Evolutionary conservation across 1,140 invertebrate genomes (phyloP).

Genomic region (Drosophila kepulauana): DNA sequence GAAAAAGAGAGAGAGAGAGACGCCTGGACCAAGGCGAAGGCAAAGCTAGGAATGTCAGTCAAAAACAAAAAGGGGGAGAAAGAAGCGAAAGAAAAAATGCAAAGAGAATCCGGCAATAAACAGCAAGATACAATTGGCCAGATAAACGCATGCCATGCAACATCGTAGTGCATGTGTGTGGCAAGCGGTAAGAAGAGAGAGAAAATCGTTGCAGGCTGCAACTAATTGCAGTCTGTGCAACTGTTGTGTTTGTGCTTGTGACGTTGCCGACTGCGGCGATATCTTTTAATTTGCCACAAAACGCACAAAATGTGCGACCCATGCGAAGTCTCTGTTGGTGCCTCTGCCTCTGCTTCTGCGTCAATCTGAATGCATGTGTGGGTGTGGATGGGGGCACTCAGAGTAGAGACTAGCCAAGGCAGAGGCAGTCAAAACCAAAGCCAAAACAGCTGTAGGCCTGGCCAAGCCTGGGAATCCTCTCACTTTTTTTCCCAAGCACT

Average conservation of each 20-base stretch:
- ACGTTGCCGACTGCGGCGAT: slow-evolving; percentile 44
- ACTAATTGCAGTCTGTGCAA: slow-evolving; percentile 68
- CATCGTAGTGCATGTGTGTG: not conserved
- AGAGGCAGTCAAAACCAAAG: slow-evolving; percentile 17
- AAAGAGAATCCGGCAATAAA: slow-evolving; percentile 14
- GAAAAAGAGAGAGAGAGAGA: too few relatives aligned
- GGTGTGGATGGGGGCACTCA: slow-evolving; percentile 45
- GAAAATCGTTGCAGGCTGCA: slow-evolving; percentile 17
- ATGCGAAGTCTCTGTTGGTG: not conserved
- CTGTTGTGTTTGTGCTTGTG: slow-evolving; percentile 29
- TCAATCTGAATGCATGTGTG: slow-evolving; percentile 36
- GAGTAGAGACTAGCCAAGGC: too few relatives aligned
- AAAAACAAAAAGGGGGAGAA: not conserved
- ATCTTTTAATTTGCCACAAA: slow-evolving; percentile 82
- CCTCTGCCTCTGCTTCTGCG: slow-evolving; percentile 18
- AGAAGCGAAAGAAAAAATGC: slow-evolving; percentile 4
- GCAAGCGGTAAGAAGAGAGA: not conserved
- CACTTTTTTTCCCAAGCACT: slow-evolving; percentile 78
- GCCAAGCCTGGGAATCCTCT: slow-evolving; percentile 80
- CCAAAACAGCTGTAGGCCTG: slow-evolving; percentile 35
- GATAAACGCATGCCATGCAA: slow-evolving; percentile 43
- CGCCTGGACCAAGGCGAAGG: not conserved
- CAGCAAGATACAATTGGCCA: slow-evolving; percentile 39
- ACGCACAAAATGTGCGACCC: slow-evolving; percentile 65
- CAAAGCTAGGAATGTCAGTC: not conserved